These are phyloP conservation scores for Cyanistes caeruleus DNA, from an alignment of 2,113 vertebrate genomes.

Conservation along the genomic window DNA sequence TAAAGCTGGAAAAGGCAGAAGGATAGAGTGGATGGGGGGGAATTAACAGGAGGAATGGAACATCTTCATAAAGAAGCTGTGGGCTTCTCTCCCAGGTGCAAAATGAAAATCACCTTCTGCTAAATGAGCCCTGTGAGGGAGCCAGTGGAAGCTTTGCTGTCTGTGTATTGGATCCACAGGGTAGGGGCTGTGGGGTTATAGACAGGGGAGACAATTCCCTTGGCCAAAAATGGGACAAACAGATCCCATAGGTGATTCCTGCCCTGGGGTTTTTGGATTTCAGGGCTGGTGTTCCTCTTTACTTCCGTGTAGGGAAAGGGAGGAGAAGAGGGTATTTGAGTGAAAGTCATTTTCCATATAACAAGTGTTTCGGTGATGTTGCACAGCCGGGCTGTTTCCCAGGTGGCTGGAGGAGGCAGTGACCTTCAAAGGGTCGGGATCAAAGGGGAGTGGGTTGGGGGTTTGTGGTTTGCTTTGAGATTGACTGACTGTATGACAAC, in stretches of 20 bases:
- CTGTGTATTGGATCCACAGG: not conserved
- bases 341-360: not conserved
- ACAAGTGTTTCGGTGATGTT: not conserved
- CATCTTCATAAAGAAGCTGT: rapidly evolving
- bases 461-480: not conserved
- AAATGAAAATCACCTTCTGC: not conserved
- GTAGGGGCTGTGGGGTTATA: not conserved
- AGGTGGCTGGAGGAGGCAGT: not conserved
- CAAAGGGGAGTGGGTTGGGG: not conserved
- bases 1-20: not conserved
- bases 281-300: not conserved
- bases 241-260: not conserved
- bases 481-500: not conserved
- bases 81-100: not conserved
- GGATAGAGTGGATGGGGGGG: not conserved
- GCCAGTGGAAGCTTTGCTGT: not conserved
- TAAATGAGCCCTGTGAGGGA: rapidly evolving
- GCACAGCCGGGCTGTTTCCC: not conserved
- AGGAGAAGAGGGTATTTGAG: not conserved
- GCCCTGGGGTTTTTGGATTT: not conserved
- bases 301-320: rapidly evolving
- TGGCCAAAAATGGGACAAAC: not conserved
- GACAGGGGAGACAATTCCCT: not conserved
- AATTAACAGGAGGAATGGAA: not conserved
- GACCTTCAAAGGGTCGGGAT: not conserved